Conservation (phyloP, 2,113 vertebrate genomes). For the Numida meleagris region DNA sequence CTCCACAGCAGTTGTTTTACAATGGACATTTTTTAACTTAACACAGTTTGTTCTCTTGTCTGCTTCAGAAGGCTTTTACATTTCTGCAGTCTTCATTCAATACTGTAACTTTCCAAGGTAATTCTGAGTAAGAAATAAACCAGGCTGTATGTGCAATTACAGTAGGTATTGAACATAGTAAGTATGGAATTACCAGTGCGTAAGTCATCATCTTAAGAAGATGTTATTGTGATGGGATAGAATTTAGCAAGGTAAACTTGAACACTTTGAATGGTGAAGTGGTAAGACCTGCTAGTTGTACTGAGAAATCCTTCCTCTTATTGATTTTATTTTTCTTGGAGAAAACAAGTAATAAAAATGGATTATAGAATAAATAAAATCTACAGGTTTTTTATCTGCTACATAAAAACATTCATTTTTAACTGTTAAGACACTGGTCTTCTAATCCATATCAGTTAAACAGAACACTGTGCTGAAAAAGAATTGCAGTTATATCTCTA, state of each 20-base stretch:
- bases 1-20: background rate
- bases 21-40: background rate
- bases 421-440: background rate
- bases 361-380: constrained; percentile 5
- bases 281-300: background rate
- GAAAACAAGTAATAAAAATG: constrained; percentile 6
- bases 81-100: background rate
- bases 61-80: background rate
- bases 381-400: background rate
- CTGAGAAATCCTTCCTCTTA: background rate
- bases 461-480: background rate
- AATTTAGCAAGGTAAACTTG: background rate
- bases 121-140: background rate
- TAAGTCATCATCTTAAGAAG: background rate
- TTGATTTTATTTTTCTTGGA: constrained; percentile 17
- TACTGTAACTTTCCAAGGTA: background rate
- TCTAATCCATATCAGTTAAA: background rate
- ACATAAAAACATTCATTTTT: background rate
- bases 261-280: background rate
- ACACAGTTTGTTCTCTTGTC: background rate
- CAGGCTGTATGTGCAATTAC: background rate
- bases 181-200: background rate
- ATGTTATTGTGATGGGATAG: background rate
- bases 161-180: background rate
- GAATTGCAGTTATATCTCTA: background rate